Evolutionary conservation across 2,113 vertebrate species (phyloP), one percentile per base, ranked within the genome.

Genomic region (Cottus gobio): DNA sequence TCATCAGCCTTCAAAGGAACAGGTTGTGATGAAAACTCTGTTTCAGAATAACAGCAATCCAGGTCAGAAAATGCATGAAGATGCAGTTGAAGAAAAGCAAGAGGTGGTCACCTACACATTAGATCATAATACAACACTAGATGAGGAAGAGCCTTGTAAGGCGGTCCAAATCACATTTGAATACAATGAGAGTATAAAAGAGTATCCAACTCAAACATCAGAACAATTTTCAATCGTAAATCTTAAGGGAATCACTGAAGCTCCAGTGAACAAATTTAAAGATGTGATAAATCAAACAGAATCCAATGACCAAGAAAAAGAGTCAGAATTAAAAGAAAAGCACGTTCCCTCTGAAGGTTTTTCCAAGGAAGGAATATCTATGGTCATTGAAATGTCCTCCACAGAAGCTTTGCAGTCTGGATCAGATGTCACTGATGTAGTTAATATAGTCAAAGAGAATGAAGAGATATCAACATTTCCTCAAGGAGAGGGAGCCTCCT

Each of bases 341-440:
- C 20, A 12, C 13, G 24, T 61, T 30, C 24, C 13, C 22, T 50
- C 46, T 65, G 60, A 71, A 24, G 26, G 12, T 15, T 20, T 67
- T 26, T 48, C 31, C 0, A 22, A 60, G 39, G 36, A 72, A 54
- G 12, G 37, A 70, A 7, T 9, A 20, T 39, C 42, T n/a, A 30
- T 56, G 4, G 20, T 77, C 1, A 62, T 20, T 46, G 5, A 79
- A 26, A 26, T 42, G 42, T 39, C 70, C 5, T 44, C 37, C 18
- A 48, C 34, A 37, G 74, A 80, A 52, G 37, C 11, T n/a, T 64
- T 37, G 8, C 37, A 24, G 28, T 50, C 7, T 57, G 71, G 1
- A 74, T 60, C 63, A 26, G 70, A 78, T 70, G 69, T 44, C 37
- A 57, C 20, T 13, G 31, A 77, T 54, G 54, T 46, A 57, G 22